Conservation (phyloP, 2,113 vertebrate genomes). For the Agapornis roseicollis region DNA sequence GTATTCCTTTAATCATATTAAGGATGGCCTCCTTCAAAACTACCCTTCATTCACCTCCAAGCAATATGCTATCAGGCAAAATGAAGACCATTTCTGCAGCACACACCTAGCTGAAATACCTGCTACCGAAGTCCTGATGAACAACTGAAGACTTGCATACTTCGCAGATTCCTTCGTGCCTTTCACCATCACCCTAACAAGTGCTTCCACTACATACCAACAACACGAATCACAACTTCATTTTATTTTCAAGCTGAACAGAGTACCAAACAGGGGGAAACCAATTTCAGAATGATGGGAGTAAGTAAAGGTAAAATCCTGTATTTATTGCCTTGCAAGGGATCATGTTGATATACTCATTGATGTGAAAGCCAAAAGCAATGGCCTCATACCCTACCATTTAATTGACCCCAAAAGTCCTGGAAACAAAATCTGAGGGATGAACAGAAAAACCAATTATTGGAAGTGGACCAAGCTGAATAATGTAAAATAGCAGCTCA, state of each 20-base stretch:
- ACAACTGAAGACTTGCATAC: neutral
- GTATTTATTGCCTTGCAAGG: neutral
- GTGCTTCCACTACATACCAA: accelerated
- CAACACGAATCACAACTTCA: neutral
- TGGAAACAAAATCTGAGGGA: neutral
- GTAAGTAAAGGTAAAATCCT: neutral
- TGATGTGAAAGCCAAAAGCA: neutral
- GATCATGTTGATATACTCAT: neutral
- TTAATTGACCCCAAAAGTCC: neutral
- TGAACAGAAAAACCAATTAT: neutral
- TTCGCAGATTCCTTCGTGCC: neutral
- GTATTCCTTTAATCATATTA: neutral
- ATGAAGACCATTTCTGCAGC: accelerated
- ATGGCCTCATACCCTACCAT: neutral
- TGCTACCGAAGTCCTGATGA: neutral
- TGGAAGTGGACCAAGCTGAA: neutral
- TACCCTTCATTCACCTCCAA: neutral
- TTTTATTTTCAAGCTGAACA: neutral
- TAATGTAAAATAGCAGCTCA: neutral
- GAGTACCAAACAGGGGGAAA: neutral
- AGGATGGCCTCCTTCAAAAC: neutral
- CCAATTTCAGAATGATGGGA: neutral
- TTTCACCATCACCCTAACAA: neutral
- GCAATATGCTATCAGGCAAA: neutral
- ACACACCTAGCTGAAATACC: neutral